phyloP scores from a whole-genome alignment of 2,888 invertebrate species.

The Eupithecia inturbata region DNA sequence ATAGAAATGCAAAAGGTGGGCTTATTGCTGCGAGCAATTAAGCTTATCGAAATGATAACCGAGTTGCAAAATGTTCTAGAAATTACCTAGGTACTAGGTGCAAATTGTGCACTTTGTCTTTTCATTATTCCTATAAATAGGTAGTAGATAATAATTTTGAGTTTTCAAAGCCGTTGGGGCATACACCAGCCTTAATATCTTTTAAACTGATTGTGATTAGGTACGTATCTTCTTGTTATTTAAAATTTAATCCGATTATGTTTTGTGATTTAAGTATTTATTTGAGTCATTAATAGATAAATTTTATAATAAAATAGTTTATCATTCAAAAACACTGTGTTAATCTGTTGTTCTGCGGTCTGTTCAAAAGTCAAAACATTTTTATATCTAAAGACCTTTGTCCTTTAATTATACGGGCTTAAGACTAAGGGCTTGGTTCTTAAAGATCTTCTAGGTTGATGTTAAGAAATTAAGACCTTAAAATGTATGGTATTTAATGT shows the following conservation, averaged over 20 bases:
- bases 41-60: background rate
- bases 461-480: no score
- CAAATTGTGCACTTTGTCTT: background rate
- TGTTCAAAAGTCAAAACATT: background rate
- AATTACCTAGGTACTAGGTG: background rate
- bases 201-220: background rate
- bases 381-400: background rate
- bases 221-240: background rate
- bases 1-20: background rate
- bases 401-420: no score
- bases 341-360: background rate
- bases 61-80: background rate
- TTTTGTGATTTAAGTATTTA: background rate
- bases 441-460: no score
- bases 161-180: no score
- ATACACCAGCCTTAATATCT: no score
- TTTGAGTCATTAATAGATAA: background rate
- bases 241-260: background rate
- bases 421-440: no score
- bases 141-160: no score
- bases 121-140: no score
- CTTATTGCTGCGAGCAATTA: background rate
- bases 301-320: background rate
- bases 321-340: background rate
- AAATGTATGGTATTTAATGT: no score